A percentile compares a stretch with the other conserved stretches of the same genome.
These are phyloP conservation scores for Microtus obscurus DNA, from an alignment of 2,797 vertebrate genomes.

Conservation along the genomic window DNA sequence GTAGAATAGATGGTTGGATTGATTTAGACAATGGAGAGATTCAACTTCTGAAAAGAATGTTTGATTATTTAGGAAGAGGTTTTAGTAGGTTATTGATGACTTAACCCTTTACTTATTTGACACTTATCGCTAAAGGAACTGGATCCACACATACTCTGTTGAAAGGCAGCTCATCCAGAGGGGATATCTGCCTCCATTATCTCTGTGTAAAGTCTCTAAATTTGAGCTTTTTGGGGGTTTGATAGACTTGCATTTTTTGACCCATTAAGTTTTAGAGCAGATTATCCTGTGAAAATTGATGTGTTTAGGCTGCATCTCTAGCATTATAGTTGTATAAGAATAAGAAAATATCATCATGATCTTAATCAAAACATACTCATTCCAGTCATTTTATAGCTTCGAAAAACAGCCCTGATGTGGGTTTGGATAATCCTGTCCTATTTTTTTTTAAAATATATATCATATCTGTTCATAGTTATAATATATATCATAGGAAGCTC, in stretches of 20 bases:
- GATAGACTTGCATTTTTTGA: constrained; percentile 23
- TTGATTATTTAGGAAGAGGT: constrained; percentile 61
- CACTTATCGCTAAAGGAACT: constrained; percentile 46
- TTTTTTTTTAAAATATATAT: background rate
- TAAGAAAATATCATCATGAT: constrained; percentile 17
- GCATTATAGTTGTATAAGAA: background rate
- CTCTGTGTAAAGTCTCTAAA: background rate
- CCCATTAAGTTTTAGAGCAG: background rate
- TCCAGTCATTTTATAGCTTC: constrained; percentile 17
- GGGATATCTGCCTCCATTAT: background rate
- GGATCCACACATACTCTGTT: constrained; percentile 4
- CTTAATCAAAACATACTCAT: constrained; percentile 59
- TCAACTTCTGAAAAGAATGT: background rate
- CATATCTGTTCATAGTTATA: constrained; percentile 24
- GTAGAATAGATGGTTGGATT: constrained; percentile 24
- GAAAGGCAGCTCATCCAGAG: background rate
- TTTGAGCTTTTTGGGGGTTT: constrained; percentile 43
- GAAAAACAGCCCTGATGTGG: background rate
- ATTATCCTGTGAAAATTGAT: no score
- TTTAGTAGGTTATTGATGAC: constrained; percentile 61
- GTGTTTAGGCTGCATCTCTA: background rate
- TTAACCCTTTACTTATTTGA: constrained; percentile 47
- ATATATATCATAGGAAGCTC: background rate
- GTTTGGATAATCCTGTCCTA: background rate
- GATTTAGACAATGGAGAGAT: constrained; percentile 44